These are phyloP conservation scores for Amazona guildingii DNA, from an alignment of 2,113 vertebrate genomes.

Conservation along the genomic window DNA sequence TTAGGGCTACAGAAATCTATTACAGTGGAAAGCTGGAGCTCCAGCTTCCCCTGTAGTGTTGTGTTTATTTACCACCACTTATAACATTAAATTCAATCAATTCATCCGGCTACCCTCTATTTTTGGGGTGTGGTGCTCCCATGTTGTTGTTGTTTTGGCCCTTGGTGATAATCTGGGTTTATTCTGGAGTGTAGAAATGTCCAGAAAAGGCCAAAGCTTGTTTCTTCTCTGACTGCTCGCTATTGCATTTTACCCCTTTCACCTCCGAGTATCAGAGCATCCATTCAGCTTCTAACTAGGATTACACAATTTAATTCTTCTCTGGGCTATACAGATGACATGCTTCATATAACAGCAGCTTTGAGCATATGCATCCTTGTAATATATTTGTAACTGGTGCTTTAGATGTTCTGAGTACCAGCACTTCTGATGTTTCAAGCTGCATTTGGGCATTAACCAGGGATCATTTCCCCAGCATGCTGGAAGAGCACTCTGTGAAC, in stretches of 20 bases:
- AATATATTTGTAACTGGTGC: conserved; percentile 44
- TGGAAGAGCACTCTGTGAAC: conserved; percentile 25
- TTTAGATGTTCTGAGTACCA: conserved; percentile 6
- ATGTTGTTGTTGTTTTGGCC: not conserved
- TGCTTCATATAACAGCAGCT: conserved; percentile 59
- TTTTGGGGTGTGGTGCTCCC: not conserved
- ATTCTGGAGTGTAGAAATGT: not conserved
- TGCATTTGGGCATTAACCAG: not conserved
- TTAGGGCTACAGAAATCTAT: not conserved
- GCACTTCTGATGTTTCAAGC: conserved; percentile 35
- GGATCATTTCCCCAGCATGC: conserved; percentile 64
- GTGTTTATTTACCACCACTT: not conserved
- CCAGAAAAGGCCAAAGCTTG: not conserved
- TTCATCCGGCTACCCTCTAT: not conserved
- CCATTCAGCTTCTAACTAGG: conserved; percentile 64
- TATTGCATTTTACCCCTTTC: not conserved
- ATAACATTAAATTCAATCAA: not conserved
- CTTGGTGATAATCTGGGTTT: not conserved
- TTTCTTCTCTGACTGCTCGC: not conserved
- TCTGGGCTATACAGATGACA: conserved; percentile 61
- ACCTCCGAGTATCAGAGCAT: not conserved
- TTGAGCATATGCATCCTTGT: not conserved
- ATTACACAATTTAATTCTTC: conserved; percentile 49
- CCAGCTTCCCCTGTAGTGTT: not conserved
- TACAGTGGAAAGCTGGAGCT: not conserved